Conservation (phyloP, 2,113 vertebrate species). For the Neopipo cinnamomea region DNA sequence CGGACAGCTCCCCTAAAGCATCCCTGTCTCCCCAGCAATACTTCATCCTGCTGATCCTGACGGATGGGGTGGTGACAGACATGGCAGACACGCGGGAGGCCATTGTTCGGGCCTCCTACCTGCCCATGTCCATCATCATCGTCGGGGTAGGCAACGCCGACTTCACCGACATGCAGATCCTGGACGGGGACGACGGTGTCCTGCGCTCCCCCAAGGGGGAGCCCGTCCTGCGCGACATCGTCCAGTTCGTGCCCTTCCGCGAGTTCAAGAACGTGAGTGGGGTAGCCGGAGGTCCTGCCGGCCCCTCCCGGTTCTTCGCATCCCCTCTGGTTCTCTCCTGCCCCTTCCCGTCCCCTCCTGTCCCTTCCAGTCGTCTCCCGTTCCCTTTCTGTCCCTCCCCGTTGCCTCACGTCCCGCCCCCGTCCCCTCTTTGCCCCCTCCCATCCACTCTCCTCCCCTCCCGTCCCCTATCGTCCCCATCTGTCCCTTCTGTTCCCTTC, state of each 20-base stretch:
- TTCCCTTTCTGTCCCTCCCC: neutral
- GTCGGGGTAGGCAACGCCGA: slow-evolving; percentile 93
- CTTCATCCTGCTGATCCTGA: slow-evolving; percentile 93
- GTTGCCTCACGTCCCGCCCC: neutral
- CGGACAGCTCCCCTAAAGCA: neutral
- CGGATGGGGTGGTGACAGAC: slow-evolving; percentile 92
- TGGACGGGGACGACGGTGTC: slow-evolving; percentile 88
- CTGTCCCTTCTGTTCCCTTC: no score
- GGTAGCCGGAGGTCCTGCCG: rapidly evolving
- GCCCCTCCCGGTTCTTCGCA: rapidly evolving
- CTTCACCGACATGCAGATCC: slow-evolving; percentile 96
- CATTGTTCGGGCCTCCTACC: slow-evolving; percentile 89
- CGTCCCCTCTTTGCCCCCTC: neutral
- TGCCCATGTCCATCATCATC: slow-evolving; percentile 95
- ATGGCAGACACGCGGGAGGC: slow-evolving; percentile 94
- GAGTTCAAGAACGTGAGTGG: slow-evolving; percentile 93
- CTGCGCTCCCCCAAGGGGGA: slow-evolving; percentile 89
- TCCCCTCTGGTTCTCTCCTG: neutral
- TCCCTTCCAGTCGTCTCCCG: no score
- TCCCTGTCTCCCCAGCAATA: slow-evolving; percentile 78
- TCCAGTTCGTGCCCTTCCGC: slow-evolving; percentile 94
- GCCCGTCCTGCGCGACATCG: slow-evolving; percentile 88
- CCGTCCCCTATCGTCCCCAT: neutral
- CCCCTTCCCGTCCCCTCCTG: neutral
- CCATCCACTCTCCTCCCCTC: neutral